A percentile compares a stretch with the other conserved stretches of the same genome.
phyloP scores from a whole-genome alignment of 2,888 invertebrate species.

The Tiphia femorata region DNA sequence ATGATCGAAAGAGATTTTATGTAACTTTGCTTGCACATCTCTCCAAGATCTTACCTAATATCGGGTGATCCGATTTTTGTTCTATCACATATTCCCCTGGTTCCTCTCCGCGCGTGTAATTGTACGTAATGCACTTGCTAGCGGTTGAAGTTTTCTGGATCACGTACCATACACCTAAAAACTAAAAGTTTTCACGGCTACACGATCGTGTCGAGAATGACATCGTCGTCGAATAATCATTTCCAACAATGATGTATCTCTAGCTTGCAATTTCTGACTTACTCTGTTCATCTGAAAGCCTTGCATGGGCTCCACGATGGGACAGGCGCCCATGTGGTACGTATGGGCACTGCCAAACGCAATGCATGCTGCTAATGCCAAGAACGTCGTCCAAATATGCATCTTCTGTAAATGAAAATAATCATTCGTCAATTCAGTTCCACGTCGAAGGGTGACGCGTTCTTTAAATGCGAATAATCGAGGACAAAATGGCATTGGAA shows the following conservation, averaged over 20 bases:
- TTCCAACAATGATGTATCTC: too few relatives aligned
- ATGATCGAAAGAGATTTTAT: too few relatives aligned
- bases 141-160: conserved; percentile 87
- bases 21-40: too few relatives aligned
- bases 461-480: too few relatives aligned
- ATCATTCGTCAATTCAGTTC: background rate
- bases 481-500: too few relatives aligned
- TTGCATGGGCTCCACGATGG: conserved; percentile 79
- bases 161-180: conserved; percentile 85
- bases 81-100: conserved; percentile 79
- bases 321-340: conserved; percentile 82
- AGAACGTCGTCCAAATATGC: conserved; percentile 25
- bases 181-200: conserved; percentile 73
- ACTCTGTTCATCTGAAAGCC: conserved; percentile 83
- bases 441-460: too few relatives aligned
- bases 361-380: conserved; percentile 41
- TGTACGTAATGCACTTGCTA: conserved; percentile 83
- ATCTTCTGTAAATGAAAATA: conserved; percentile 44
- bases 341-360: conserved; percentile 71
- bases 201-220: too few relatives aligned
- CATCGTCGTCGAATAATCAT: background rate
- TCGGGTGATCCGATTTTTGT: conserved; percentile 79
- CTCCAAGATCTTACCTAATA: conserved; percentile 59
- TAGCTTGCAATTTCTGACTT: too few relatives aligned
- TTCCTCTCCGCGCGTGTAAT: conserved; percentile 79